Percentiles rank a stretch among this genome's conserved stretches.
Conservation (phyloP, 2,113 vertebrate species). For the Podiceps cristatus region DNA sequence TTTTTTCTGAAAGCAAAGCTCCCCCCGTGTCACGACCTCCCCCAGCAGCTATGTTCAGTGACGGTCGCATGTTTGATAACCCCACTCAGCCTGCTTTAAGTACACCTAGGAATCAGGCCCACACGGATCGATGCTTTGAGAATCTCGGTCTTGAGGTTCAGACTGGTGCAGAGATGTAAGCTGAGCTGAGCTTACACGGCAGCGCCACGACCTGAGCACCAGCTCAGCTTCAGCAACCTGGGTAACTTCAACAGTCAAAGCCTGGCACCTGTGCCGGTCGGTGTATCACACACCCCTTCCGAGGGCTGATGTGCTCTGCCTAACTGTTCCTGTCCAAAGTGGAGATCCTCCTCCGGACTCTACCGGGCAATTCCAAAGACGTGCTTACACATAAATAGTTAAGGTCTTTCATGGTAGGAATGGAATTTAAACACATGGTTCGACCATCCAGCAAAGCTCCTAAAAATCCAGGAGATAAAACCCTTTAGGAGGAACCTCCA, state of each 20-base stretch:
- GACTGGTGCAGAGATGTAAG: not conserved
- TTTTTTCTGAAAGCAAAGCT: not conserved
- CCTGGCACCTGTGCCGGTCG: fast-evolving
- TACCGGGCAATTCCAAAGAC: not conserved
- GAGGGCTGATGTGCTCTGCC: not conserved
- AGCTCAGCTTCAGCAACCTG: not conserved
- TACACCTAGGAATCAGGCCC: not conserved
- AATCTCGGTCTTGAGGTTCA: not conserved
- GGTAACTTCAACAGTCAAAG: not conserved
- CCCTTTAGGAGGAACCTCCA: not conserved
- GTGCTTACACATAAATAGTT: not conserved
- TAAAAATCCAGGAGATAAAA: not conserved
- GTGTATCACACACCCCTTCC: too few species aligned
- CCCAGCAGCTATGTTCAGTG: not conserved
- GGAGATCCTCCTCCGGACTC: not conserved
- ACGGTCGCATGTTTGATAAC: too few species aligned
- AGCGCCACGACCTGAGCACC: not conserved
- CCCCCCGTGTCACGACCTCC: not conserved
- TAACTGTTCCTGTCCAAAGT: not conserved
- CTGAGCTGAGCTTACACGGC: not conserved
- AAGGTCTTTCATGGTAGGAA: not conserved
- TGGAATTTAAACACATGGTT: not conserved
- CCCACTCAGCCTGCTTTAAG: not conserved
- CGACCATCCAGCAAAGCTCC: not conserved
- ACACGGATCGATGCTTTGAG: not conserved